Conservation (phyloP, 2,888 invertebrate species). For the Melanostoma scalare region DNA sequence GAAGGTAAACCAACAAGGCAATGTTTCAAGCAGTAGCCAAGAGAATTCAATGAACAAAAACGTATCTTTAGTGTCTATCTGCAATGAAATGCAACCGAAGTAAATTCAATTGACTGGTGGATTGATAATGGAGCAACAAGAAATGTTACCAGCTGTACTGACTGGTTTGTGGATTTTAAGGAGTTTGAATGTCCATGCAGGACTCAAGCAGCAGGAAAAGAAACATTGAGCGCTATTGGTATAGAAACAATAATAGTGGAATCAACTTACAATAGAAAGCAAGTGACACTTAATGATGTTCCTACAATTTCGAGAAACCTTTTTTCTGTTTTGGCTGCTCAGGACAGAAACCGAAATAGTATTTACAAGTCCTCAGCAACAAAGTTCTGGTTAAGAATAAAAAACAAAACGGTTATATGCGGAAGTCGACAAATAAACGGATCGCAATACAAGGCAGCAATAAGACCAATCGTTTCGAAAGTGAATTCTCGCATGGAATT, state of each 20-base stretch:
- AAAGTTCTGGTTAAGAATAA: neutral
- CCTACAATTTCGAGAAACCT: neutral
- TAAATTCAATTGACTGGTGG: neutral
- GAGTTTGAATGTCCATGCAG: conserved; percentile 11
- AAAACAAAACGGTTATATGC: neutral
- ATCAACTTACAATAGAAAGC: neutral
- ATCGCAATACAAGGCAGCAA: neutral
- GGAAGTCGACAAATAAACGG: conserved; percentile 7
- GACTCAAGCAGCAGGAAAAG: conserved; percentile 7
- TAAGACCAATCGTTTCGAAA: conserved; percentile 4
- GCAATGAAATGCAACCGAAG: no score
- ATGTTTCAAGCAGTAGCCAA: neutral
- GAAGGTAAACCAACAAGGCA: conserved; percentile 9
- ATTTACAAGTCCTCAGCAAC: conserved; percentile 1
- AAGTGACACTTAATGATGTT: neutral
- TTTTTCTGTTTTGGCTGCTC: conserved; percentile 10
- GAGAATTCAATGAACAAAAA: neutral
- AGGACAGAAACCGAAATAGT: neutral
- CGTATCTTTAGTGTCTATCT: neutral
- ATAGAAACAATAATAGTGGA: neutral
- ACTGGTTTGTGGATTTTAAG: conserved; percentile 1
- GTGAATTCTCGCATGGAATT: neutral
- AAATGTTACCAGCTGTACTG: neutral
- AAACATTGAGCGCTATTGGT: conserved; percentile 1
- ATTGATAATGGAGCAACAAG: conserved; percentile 14